A percentile compares a stretch with the other conserved stretches of the same genome.
Conservation (phyloP, 2,888 invertebrate genomes). For the Apamea anceps region DNA sequence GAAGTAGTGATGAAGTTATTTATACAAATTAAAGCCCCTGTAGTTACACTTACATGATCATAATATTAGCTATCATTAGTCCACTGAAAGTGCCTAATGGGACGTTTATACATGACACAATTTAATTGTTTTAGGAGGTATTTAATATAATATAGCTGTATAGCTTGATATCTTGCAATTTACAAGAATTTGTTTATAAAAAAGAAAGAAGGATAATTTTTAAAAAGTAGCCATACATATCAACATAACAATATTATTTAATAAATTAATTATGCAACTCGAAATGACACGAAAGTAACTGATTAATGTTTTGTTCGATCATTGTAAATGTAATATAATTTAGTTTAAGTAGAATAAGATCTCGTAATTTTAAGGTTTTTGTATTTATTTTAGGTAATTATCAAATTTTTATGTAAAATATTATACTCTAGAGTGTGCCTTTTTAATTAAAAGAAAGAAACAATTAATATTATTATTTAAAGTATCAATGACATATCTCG, state of each 20-base stretch:
- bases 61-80: not conserved
- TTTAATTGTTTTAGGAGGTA: not conserved
- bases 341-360: constrained; percentile 67
- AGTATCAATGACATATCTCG: not conserved
- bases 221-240: constrained; percentile 23
- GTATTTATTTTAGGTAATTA: constrained; percentile 64
- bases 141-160: not conserved
- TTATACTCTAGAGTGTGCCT: constrained; percentile 1
- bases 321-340: constrained; percentile 30
- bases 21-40: not conserved
- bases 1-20: not conserved
- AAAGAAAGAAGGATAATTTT: too few relatives aligned
- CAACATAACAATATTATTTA: constrained; percentile 7
- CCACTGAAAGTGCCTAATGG: not conserved
- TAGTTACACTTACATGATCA: not conserved
- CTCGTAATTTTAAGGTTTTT: constrained; percentile 67
- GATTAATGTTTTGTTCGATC: constrained; percentile 7
- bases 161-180: not conserved
- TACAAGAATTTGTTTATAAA: not conserved
- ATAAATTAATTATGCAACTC: constrained; percentile 2
- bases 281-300: constrained; percentile 13
- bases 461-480: not conserved
- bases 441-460: constrained; percentile 19
- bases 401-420: constrained; percentile 23
- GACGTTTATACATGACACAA: not conserved